Evolutionary conservation across 1,140 invertebrate species (phyloP), one percentile per base, ranked within the genome.

Genomic region (Drosophila orosa): DNA sequence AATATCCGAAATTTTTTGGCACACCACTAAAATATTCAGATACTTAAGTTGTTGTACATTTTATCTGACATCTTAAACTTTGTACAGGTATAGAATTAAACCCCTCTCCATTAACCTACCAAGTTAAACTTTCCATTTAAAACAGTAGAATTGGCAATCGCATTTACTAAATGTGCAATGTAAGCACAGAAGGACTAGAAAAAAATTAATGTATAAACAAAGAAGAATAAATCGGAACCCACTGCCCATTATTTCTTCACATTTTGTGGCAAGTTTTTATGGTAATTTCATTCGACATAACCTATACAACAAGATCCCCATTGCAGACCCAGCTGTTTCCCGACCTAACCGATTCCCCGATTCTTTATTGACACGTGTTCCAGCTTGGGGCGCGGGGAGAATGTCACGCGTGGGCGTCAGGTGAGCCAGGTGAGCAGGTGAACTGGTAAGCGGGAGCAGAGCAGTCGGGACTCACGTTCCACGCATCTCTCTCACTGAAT

Each of bases 291-390:
- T 44, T 31, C 25, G 25, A 62, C 33, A 54, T 27, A 29, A 48
- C 44, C 47, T 25, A 19, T 40, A 15, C 67, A 50, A 56, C 40
- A 24, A 10, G 33, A 22, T n/a, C 27, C 35, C 44, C 25, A 22
- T 24, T n/a, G 44, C 42, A 40, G 17, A n/a, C 25, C 42, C 39
- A 58, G 58, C 52, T 58, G 40, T 61, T 31, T 60, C 22, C 60
- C 52, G 35, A 63, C 60, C 60, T 25, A 37, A 66, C 40, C 58
- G 35, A 62, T 47, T 66, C 37, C 22, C 39, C 39, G 29, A 54
- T 50, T 58, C 52, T 59, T 58, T 59, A 72, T 59, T 42, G 68
- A 42, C 68, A 72, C 65, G 68, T 69, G 67, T 59, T 19, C n/a
- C 25, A 37, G 33, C 19, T 24, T 17, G 15, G 13, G 15, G 12